These are phyloP conservation scores for Dynastes maya DNA, from an alignment of 2,888 invertebrate genomes.

Conservation along the genomic window DNA sequence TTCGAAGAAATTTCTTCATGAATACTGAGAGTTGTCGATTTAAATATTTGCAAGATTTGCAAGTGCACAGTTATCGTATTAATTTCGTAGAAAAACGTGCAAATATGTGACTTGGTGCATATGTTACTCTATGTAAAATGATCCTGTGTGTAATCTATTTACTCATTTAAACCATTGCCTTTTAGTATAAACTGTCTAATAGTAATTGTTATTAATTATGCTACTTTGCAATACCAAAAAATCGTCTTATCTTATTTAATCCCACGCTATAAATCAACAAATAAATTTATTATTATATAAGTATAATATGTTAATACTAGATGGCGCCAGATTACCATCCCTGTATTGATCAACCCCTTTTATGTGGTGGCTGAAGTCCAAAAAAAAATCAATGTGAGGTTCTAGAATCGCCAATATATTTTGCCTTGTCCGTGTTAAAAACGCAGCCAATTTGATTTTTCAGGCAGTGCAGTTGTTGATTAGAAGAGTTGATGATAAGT, in stretches of 20 bases:
- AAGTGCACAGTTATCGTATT: neutral
- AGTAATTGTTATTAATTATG: neutral
- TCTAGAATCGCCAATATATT: constrained; percentile 44
- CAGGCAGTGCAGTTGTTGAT: neutral
- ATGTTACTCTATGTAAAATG: neutral
- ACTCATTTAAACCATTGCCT: neutral
- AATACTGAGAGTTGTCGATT: neutral
- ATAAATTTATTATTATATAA: neutral
- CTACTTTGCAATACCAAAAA: neutral
- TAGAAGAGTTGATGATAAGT: neutral
- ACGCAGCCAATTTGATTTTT: neutral
- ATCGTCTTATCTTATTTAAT: neutral
- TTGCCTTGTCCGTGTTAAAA: constrained; percentile 34
- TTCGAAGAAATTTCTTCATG: too few relatives aligned
- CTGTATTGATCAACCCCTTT: constrained; percentile 49
- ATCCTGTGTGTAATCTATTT: neutral
- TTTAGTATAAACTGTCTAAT: too few relatives aligned
- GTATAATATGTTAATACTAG: neutral
- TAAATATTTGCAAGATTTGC: neutral
- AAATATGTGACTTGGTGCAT: neutral
- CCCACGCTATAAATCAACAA: neutral
- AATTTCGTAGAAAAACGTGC: neutral
- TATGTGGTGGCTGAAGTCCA: constrained; percentile 13
- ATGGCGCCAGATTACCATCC: constrained; percentile 24
- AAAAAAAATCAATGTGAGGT: constrained; percentile 48